Base-by-base conservation (phyloP, 2,113 vertebrate genomes). In the Myrmophylax atrothorax region DNA sequence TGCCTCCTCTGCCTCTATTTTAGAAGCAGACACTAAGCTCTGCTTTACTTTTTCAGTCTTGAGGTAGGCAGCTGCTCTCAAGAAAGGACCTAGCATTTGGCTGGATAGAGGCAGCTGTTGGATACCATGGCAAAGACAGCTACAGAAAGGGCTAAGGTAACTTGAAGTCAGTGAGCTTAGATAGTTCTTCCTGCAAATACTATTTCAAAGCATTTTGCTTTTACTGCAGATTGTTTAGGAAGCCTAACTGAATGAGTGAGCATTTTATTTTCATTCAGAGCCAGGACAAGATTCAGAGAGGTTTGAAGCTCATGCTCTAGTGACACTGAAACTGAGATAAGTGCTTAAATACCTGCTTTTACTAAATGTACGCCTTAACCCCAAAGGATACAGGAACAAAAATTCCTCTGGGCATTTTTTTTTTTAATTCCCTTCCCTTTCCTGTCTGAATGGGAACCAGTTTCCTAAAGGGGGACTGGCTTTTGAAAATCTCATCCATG, bases 401-500 rank as follows among this genome's bases (percentile, higher is more conserved):
- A 60, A 74, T 70, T 91, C 70, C 72, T 40, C 35, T 55, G 35
- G 55, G 35, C 15, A 7, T 17, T 42, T 73, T 91, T 72, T 91
- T 62, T 60, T 5, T 4, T 24, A 64, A 50, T 73, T 86, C 14
- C 17, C 10, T 78, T 82, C 42, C 37, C 19, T 91, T 88, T 88
- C 47, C 80, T 92, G 49, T 60, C 72, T 69, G 52, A 93, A 66
- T 33, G 22, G 67, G 72, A 70, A 74, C 79, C 5, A 2, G 31
- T 72, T 23, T 72, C 23, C 42, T 67, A 80, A 85, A 56, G 6
- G 7, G 14, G 10, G 23, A 17, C 29, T 8, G 37, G 35, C 26
- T 75, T 96, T 90, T 90, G 73, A 90, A 95, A 92, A 84, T 78
- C 37, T 68, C 58, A 62, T 56, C 85, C 64, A 90, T 75, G 89